A percentile compares a stretch with the other conserved stretches of the same genome.
phyloP scores from a whole-genome alignment of 23 tunicate species.

The Trididemnum miniatum region DNA sequence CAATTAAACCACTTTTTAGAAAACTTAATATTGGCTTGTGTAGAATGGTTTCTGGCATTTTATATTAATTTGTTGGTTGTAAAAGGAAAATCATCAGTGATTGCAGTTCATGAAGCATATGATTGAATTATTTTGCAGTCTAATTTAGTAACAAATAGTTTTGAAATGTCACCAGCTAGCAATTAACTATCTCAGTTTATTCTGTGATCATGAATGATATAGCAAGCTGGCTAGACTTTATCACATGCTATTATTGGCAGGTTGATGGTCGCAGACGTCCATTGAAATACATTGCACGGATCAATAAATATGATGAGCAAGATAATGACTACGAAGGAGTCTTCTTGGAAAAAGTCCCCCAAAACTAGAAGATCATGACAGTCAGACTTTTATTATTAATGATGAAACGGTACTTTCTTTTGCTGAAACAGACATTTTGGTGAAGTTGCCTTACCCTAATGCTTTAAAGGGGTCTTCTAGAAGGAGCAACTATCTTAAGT shows the following conservation, averaged over 20 bases:
- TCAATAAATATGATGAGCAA: slow-evolving; percentile 14
- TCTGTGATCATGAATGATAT: neutral
- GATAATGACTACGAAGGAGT: slow-evolving; percentile 36
- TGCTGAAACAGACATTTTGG: slow-evolving; percentile 14
- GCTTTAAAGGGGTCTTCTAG: slow-evolving; percentile 7
- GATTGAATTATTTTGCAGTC: neutral
- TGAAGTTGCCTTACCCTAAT: slow-evolving; percentile 22
- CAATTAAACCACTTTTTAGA: neutral
- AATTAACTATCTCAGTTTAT: neutral
- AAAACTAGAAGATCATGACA: slow-evolving; percentile 2
- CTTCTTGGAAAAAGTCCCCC: slow-evolving; percentile 20
- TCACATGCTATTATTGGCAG: slow-evolving; percentile 11
- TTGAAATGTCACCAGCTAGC: slow-evolving; percentile 11
- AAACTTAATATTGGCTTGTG: neutral
- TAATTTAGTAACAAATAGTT: slow-evolving; percentile 1
- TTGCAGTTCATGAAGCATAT: too few species aligned
- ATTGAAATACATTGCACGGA: slow-evolving; percentile 14
- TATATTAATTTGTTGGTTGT: too few species aligned
- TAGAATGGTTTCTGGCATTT: too few species aligned
- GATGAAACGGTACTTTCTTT: slow-evolving; percentile 11
- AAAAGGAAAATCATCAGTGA: too few species aligned
- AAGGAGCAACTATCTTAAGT: slow-evolving; percentile 11
- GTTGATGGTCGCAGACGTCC: slow-evolving; percentile 15
- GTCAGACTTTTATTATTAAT: slow-evolving; percentile 15
- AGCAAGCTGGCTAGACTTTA: neutral